Evolutionary conservation across 2,113 vertebrate genomes (phyloP).

Genomic region (Lepus timidus): DNA sequence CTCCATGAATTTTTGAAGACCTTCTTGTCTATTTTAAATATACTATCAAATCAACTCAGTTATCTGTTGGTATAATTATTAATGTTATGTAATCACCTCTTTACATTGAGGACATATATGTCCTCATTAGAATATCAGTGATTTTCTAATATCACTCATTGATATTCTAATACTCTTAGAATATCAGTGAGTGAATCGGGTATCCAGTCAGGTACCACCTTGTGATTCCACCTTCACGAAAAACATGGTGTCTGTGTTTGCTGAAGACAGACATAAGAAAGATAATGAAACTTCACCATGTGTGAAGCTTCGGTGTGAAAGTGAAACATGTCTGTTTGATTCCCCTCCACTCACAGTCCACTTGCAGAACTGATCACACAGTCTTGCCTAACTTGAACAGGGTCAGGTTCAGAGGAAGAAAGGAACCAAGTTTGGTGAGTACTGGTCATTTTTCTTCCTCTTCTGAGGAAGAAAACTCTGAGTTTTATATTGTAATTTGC

Average conservation of each 20-base stretch:
- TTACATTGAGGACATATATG: slow-evolving; percentile 9
- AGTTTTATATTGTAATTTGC: slow-evolving; percentile 34
- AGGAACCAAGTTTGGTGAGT: not conserved
- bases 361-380: not conserved
- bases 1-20: too few species aligned
- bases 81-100: slow-evolving; percentile 15
- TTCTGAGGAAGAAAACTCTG: not conserved
- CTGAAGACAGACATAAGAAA: not conserved
- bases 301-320: not conserved
- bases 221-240: not conserved
- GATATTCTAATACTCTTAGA: not conserved
- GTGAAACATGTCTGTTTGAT: not conserved
- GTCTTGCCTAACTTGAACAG: not conserved
- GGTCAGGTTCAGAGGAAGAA: not conserved
- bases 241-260: not conserved
- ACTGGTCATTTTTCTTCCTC: not conserved
- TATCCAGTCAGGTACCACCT: not conserved
- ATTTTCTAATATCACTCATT: too few species aligned
- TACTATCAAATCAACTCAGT: not conserved
- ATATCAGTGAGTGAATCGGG: not conserved
- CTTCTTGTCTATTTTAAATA: not conserved
- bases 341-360: not conserved
- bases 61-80: not conserved
- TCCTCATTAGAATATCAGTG: not conserved
- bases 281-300: not conserved